Evolutionary conservation across 2,113 vertebrate species (phyloP).

Genomic region (Entelurus aequoreus): DNA sequence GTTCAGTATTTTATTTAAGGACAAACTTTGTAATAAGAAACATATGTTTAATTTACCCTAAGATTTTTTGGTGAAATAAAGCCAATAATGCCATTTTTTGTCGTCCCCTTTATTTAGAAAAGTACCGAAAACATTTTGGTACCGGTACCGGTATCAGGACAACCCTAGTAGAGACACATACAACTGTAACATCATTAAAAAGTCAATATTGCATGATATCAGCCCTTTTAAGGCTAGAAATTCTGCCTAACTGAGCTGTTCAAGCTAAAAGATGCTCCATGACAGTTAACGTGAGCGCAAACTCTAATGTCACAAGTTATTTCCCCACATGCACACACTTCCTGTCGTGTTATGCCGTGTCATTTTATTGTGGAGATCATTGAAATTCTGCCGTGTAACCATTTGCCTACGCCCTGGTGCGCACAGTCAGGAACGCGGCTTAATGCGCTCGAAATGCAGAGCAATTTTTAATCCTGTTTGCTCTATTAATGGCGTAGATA

Average conservation of each 20-base stretch:
- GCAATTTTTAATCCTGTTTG: conserved; percentile 11
- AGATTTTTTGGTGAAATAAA: too few species aligned
- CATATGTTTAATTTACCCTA: too few species aligned
- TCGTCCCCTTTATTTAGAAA: too few species aligned
- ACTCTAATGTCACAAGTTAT: neutral
- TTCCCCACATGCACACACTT: neutral
- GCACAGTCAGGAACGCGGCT: neutral
- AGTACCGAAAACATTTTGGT: too few species aligned
- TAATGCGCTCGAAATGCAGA: conserved; percentile 5
- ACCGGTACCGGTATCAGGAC: too few species aligned
- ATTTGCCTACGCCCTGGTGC: neutral
- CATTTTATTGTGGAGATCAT: conserved; percentile 10
- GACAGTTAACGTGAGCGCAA: conserved; percentile 18
- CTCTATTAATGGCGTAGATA: conserved; percentile 28
- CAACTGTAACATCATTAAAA: too few species aligned
- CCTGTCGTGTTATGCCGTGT: neutral
- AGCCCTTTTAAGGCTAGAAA: too few species aligned
- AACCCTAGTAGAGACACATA: too few species aligned
- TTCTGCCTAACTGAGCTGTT: conserved; percentile 11
- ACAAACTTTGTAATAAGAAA: too few species aligned
- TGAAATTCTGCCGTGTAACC: neutral
- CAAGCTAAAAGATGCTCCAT: conserved; percentile 29
- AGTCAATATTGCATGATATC: too few species aligned
- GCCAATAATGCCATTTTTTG: too few species aligned
- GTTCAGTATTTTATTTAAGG: too few species aligned